Percentiles rank a stretch among this genome's conserved stretches.
phyloP scores from a whole-genome alignment of 2,113 vertebrate species.

The Camarhynchus parvulus region DNA sequence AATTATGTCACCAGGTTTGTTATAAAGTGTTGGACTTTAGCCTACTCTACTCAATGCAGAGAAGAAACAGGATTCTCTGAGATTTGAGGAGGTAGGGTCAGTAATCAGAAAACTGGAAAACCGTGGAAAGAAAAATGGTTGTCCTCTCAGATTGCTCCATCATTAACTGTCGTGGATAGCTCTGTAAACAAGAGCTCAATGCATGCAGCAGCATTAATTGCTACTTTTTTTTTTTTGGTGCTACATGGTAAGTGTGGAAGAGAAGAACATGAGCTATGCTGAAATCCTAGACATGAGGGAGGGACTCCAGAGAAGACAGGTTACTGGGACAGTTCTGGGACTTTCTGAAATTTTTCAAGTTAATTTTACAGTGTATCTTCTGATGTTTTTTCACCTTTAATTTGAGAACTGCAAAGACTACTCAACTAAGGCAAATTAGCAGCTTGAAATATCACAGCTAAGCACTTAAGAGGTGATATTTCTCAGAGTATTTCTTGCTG shows the following conservation, averaged over 20 bases:
- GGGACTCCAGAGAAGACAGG: neutral
- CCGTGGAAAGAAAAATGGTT: neutral
- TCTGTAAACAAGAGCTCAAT: neutral
- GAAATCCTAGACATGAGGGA: neutral
- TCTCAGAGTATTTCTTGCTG: neutral
- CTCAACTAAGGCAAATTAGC: neutral
- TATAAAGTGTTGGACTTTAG: neutral
- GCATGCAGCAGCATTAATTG: neutral
- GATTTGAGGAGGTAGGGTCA: neutral
- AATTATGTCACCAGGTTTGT: neutral
- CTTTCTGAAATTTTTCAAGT: neutral
- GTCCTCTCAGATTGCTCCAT: neutral
- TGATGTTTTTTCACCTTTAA: neutral
- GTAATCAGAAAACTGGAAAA: neutral
- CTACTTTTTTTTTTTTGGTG: neutral
- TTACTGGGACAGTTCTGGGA: neutral
- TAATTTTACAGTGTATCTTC: neutral
- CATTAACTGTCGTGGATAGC: neutral
- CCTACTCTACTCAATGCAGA: neutral
- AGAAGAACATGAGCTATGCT: neutral
- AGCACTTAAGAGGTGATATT: neutral
- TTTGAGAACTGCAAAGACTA: neutral
- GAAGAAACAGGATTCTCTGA: accelerated
- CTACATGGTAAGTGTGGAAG: neutral
- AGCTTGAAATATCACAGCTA: neutral